phyloP scores from a whole-genome alignment of 37 sponge, comb jelly and placozoan species.

The Theonella swinhoei region DNA sequence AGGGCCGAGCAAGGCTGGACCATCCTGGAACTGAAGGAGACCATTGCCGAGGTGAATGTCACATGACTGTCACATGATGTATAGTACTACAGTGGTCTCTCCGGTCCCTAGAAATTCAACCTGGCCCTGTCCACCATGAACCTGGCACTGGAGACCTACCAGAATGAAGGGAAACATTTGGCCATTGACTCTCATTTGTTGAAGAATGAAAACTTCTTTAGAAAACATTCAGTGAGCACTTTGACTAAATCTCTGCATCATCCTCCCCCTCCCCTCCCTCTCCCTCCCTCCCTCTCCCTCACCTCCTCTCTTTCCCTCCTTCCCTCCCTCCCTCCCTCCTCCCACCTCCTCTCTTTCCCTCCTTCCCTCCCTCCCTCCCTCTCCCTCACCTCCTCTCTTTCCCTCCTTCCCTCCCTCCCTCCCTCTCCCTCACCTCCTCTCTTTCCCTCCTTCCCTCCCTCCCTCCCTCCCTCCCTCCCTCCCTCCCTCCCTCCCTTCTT shows the following conservation, averaged over 20 bases:
- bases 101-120: conserved; percentile 8
- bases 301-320: not conserved
- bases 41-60: conserved; percentile 30
- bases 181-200: conserved; percentile 9
- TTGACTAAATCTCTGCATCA: not conserved
- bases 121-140: conserved; percentile 31
- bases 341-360: not conserved
- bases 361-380: not conserved
- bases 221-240: conserved; percentile 50
- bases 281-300: not conserved
- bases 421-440: not conserved
- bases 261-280: not conserved
- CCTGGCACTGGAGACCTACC: conserved; percentile 65
- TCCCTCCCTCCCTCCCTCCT: not conserved
- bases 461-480: not conserved
- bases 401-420: not conserved
- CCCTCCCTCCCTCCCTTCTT: not conserved
- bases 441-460: not conserved
- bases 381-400: not conserved
- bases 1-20: conserved; percentile 69
- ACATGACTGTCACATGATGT: not conserved
- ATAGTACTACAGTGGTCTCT: not conserved
- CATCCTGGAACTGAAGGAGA: conserved; percentile 59
- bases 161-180: conserved; percentile 59
- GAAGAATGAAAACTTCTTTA: conserved; percentile 71